phyloP scores from a whole-genome alignment of 37 sponge, comb jelly and placozoan genomes.

The Ianthella basta region DNA sequence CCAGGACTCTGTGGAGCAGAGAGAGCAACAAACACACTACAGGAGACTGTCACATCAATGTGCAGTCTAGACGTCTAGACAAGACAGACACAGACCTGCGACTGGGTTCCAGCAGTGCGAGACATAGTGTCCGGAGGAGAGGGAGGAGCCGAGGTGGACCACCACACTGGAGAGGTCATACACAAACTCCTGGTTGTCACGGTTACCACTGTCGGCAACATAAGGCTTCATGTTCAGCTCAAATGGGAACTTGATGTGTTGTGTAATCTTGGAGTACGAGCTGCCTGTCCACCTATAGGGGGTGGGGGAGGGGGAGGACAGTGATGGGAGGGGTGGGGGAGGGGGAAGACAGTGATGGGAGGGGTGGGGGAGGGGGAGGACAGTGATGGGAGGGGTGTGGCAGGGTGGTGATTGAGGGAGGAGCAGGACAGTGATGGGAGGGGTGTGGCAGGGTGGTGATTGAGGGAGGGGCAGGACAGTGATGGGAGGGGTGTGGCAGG shows the following conservation, averaged over 20 bases:
- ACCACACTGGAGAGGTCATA: constrained; percentile 78
- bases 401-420: neutral
- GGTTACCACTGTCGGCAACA: neutral
- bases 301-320: neutral
- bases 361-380: too few species aligned
- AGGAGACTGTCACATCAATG: neutral
- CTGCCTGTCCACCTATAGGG: constrained; percentile 43
- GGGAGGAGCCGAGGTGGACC: constrained; percentile 73
- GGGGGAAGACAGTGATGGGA: too few species aligned
- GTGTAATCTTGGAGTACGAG: constrained; percentile 58
- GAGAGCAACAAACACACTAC: too few species aligned
- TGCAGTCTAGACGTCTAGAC: too few species aligned
- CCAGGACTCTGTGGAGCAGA: constrained; percentile 61
- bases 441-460: neutral
- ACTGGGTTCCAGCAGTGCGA: constrained; percentile 34
- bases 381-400: neutral
- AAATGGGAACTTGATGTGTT: constrained; percentile 64
- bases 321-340: constrained; percentile 12
- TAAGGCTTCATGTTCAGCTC: constrained; percentile 51
- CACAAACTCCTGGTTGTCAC: neutral
- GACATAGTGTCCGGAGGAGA: constrained; percentile 76
- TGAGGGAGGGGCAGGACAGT: too few species aligned
- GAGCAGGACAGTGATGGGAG: neutral
- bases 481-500: neutral
- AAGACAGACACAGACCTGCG: constrained; percentile 35